Evolutionary conservation across 2,113 vertebrate genomes (phyloP), one percentile per base, ranked within the genome.

Genomic region (Ictidomys tridecemlineatus): DNA sequence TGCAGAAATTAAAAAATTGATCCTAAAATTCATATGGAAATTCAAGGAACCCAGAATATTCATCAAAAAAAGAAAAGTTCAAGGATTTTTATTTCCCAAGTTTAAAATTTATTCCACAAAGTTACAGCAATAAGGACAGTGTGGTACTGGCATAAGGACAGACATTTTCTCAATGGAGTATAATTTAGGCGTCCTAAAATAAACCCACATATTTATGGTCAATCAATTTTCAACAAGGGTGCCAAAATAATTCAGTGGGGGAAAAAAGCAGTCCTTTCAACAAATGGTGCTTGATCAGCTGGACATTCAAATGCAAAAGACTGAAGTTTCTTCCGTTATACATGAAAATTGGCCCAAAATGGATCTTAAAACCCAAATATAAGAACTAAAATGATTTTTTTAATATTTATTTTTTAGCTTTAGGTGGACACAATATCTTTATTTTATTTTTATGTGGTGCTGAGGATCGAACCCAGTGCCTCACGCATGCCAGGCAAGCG

Each of bases 281-380:
- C 30, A 80, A 65, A 80, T 18, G 45, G 13, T 37, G 28, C 53
- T 79, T 79, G 11, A 67, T 63, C 24, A 85, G 78, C 6, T 42
- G 22, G 51, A 56, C 53, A 87, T 3, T 37, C 53, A 30, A 48
- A 77, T 34, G 37, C 32, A 85, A 85, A 79, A 77, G 45, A 92
- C 48, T 72, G 12, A 89, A 78, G 30, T 77, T 77, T 56, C 65
- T 8, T 30, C 63, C 16, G n/a, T 18, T 34, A 37, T 37, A 72
- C 9, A 79, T 45, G 51, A 79, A 85, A 80, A 90, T 42, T 39
- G 58, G 85, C 74, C 93, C 45, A 77, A 83, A 95, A 85, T 84
- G 63, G 58, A 73, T 67, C 83, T 87, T 34, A 84, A 93, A 63
- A 73, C 72, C 28, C 78, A 92, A 91, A 89, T 24, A 8, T 67